Evolutionary conservation across 1,140 invertebrate species (phyloP).

Genomic region (Musca vetustissima): DNA sequence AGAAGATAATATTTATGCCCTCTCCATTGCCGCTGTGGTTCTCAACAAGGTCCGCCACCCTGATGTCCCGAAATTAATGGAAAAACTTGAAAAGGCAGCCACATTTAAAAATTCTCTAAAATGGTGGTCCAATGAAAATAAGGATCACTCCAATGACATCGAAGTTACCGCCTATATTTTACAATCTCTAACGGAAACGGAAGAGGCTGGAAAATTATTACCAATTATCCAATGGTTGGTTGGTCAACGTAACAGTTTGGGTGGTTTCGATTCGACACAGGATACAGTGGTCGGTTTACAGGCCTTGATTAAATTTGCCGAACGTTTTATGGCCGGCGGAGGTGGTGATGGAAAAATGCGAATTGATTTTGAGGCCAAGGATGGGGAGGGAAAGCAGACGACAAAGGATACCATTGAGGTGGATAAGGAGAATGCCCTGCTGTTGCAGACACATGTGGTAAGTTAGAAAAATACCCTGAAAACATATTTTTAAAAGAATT

Average conservation of each 20-base stretch:
- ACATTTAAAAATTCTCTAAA: conserved; percentile 39
- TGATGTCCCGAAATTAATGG: conserved; percentile 36
- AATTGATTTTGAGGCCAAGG: conserved; percentile 37
- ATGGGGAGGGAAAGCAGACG: conserved; percentile 27
- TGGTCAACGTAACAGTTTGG: conserved; percentile 71
- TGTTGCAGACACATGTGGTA: conserved; percentile 56
- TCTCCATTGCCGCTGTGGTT: conserved; percentile 76
- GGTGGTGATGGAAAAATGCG: conserved; percentile 42
- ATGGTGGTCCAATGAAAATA: conserved; percentile 46
- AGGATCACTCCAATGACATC: conserved; percentile 67
- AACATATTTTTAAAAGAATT: too few relatives aligned
- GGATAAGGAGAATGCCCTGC: conserved; percentile 55
- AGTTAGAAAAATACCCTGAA: neutral
- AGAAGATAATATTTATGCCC: conserved; percentile 73
- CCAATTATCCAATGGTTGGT: conserved; percentile 72
- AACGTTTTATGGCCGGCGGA: conserved; percentile 34
- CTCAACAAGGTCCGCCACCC: conserved; percentile 74
- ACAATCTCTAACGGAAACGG: conserved; percentile 64
- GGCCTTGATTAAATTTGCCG: conserved; percentile 65
- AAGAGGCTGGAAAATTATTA: conserved; percentile 60
- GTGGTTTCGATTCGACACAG: conserved; percentile 76
- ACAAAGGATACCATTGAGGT: conserved; percentile 53
- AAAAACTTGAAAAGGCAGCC: conserved; percentile 36
- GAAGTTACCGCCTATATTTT: conserved; percentile 78
- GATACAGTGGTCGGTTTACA: conserved; percentile 70